A percentile compares a stretch with the other conserved stretches of the same genome.
Conservation (phyloP, 1,140 invertebrate species). For the Magallana gigas region DNA sequence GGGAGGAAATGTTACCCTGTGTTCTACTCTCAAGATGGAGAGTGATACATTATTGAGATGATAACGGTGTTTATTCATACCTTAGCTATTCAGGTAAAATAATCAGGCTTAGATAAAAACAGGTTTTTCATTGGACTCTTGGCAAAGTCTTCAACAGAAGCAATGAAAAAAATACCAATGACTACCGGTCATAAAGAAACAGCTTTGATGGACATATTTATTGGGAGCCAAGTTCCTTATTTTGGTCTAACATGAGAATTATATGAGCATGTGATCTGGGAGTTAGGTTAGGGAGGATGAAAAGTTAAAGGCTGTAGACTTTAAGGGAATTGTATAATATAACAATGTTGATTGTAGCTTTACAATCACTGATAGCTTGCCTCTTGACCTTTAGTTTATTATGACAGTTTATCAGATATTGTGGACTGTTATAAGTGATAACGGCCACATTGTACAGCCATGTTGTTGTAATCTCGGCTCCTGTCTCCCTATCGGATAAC, state of each 20-base stretch:
- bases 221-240: not conserved
- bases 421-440: not conserved
- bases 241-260: not conserved
- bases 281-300: not conserved
- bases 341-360: not conserved
- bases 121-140: conserved; percentile 3
- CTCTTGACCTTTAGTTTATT: conserved; percentile 28
- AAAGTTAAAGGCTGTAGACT: not conserved
- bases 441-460: not conserved
- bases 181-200: not conserved
- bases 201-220: not conserved
- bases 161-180: not conserved
- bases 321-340: not conserved
- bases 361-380: not conserved
- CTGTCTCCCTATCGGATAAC: not conserved
- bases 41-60: not conserved
- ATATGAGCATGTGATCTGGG: not conserved
- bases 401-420: not conserved
- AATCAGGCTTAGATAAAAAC: conserved; percentile 24
- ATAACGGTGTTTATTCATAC: conserved; percentile 25
- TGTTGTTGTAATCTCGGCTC: not conserved
- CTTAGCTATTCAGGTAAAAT: not conserved
- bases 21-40: not conserved
- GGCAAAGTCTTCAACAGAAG: not conserved
- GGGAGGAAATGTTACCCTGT: not conserved